phyloP scores from a whole-genome alignment of 1,140 invertebrate genomes.

The Phocides pigmalion region DNA sequence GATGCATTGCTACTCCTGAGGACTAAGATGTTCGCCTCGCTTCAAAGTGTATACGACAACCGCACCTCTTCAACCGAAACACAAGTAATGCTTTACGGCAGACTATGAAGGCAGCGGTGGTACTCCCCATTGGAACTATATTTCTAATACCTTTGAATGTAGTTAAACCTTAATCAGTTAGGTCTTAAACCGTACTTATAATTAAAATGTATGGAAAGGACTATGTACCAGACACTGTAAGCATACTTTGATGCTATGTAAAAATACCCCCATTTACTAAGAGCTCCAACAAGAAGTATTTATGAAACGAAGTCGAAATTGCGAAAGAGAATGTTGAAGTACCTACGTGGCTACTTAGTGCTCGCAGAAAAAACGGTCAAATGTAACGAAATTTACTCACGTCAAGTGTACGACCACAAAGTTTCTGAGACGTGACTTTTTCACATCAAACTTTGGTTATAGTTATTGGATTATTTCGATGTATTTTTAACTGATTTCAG shows the following conservation, averaged over 20 bases:
- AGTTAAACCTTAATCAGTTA: no score
- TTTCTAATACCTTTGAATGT: no score
- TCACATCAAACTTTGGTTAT: not conserved
- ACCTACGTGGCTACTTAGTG: conserved; percentile 24
- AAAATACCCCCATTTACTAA: conserved; percentile 4
- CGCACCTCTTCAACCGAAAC: no score
- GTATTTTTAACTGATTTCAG: no score
- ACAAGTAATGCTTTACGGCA: no score
- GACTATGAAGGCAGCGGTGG: no score
- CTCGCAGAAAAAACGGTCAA: conserved; percentile 9
- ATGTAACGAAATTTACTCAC: conserved; percentile 23
- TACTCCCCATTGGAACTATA: no score
- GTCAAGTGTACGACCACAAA: not conserved
- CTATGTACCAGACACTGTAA: not conserved
- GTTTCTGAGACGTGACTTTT: conserved; percentile 7
- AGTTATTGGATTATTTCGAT: not conserved
- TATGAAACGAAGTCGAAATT: conserved; percentile 28
- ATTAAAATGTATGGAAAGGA: no score
- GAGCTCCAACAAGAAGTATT: conserved; percentile 11
- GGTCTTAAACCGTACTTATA: no score
- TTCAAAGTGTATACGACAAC: no score
- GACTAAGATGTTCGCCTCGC: no score
- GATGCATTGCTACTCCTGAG: no score
- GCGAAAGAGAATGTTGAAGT: conserved; percentile 15
- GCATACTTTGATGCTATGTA: not conserved